Conservation (phyloP, 2,888 invertebrate genomes). For the Callinectes sapidus region DNA sequence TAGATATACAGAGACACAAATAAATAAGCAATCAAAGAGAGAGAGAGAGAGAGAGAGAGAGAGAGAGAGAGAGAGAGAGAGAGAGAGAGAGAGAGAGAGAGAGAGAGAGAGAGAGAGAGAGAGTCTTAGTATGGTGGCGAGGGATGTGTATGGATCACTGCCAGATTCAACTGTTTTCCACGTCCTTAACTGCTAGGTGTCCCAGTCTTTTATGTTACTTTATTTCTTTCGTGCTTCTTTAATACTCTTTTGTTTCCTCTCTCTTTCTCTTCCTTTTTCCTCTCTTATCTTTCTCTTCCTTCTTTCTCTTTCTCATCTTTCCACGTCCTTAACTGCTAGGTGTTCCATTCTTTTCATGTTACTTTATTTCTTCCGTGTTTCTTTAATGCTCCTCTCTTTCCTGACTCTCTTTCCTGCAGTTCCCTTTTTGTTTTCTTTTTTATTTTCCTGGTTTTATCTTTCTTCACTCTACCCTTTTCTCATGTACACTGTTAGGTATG, state of each 20-base stretch:
- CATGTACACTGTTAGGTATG: neutral
- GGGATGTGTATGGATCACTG: neutral
- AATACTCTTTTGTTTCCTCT: neutral
- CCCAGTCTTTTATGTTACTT: too few species aligned
- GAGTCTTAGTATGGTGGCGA: neutral
- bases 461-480: neutral
- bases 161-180: neutral
- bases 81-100: conserved; percentile 1
- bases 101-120: neutral
- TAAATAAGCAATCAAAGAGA: neutral
- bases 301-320: neutral
- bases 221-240: too few species aligned
- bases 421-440: too few species aligned
- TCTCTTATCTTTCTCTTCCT: neutral
- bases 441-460: too few species aligned
- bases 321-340: too few species aligned
- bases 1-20: too few species aligned
- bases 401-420: too few species aligned
- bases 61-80: conserved; percentile 1
- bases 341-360: neutral
- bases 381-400: neutral
- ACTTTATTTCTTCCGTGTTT: neutral
- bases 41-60: conserved; percentile 1
- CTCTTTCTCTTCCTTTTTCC: neutral
- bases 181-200: neutral